These are phyloP conservation scores for Bombylius major DNA, from an alignment of 2,888 invertebrate species.

Conservation along the genomic window DNA sequence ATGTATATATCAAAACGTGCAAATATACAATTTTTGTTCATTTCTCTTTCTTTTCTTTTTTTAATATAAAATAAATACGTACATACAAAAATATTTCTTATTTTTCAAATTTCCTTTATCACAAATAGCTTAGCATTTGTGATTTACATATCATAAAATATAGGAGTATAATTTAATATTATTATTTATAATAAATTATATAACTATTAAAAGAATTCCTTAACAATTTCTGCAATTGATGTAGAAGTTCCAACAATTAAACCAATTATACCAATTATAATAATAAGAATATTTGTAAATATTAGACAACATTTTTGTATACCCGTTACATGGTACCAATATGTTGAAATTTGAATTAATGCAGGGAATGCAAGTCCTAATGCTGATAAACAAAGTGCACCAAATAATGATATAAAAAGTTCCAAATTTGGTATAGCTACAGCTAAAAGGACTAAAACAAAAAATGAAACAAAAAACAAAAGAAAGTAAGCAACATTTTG, in stretches of 20 bases:
- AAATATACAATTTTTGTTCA: too few relatives aligned
- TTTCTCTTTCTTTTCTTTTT: too few relatives aligned
- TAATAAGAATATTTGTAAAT: slow-evolving; percentile 47
- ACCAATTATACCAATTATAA: slow-evolving; percentile 53
- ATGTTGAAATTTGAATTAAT: slow-evolving; percentile 69
- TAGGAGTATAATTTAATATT: too few relatives aligned
- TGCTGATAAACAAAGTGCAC: slow-evolving; percentile 80
- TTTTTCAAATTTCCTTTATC: too few relatives aligned
- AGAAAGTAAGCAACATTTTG: background rate
- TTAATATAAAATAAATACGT: too few relatives aligned
- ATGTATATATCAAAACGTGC: too few relatives aligned
- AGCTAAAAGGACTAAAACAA: slow-evolving; percentile 62
- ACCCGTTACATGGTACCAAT: slow-evolving; percentile 55
- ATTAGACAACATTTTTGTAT: slow-evolving; percentile 44
- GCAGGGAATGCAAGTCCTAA: slow-evolving; percentile 85
- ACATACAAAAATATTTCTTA: too few relatives aligned
- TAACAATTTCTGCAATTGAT: slow-evolving; percentile 49
- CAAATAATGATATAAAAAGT: slow-evolving; percentile 66
- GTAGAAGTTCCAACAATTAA: slow-evolving; percentile 59
- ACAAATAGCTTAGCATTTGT: too few relatives aligned
- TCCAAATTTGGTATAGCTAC: slow-evolving; percentile 75
- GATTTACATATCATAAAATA: too few relatives aligned
- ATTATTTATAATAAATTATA: too few relatives aligned
- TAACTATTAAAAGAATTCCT: slow-evolving; percentile 36
- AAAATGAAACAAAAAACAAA: background rate